Percentiles rank a stretch among this genome's conserved stretches.
phyloP scores from a whole-genome alignment of 35 echinoderm and acorn worm species.

The Stichopus chloronotus region DNA sequence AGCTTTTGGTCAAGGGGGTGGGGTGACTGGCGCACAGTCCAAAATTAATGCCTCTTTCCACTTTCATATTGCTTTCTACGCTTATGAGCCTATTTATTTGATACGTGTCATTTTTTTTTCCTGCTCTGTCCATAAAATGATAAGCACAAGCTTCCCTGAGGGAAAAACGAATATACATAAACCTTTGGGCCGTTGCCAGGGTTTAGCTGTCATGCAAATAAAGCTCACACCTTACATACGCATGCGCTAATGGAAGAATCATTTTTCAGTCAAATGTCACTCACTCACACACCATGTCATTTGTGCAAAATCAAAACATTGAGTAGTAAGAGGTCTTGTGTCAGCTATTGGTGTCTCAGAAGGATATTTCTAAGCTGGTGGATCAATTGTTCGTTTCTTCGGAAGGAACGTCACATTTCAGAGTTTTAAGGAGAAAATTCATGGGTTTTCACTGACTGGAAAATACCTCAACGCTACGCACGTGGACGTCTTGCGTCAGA shows the following conservation, averaged over 20 bases:
- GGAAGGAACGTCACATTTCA: constrained; percentile 1
- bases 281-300: constrained; percentile 33
- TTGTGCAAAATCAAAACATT: constrained; percentile 32
- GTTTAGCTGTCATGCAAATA: neutral
- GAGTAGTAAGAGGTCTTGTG: neutral
- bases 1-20: too few relatives aligned
- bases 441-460: neutral
- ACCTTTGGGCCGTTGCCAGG: neutral
- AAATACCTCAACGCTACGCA: neutral
- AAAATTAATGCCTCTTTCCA: too few relatives aligned
- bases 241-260: neutral
- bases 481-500: neutral
- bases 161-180: neutral
- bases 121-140: too few relatives aligned
- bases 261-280: constrained; percentile 40
- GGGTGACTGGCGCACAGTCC: too few relatives aligned
- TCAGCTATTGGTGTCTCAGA: neutral
- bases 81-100: too few relatives aligned
- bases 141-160: neutral
- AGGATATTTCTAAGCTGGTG: neutral
- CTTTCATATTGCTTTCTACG: too few relatives aligned
- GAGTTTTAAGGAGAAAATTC: neutral
- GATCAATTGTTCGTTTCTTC: neutral
- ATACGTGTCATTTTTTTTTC: too few relatives aligned
- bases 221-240: neutral